Base-by-base conservation (phyloP, 1,140 invertebrate genomes). In the Ceratina japonica region DNA sequence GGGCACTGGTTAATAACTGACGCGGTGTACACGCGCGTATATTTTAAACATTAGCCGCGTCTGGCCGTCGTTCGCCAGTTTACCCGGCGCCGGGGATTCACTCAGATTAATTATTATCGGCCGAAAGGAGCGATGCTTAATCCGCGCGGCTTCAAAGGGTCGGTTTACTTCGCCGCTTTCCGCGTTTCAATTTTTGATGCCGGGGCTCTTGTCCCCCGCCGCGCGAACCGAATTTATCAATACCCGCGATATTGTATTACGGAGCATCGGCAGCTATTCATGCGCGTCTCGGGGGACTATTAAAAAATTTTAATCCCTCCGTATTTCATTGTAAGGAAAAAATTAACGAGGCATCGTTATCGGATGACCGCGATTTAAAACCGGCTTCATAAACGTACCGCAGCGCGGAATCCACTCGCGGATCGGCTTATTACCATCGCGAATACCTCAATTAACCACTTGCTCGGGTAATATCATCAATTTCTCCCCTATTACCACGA, bases 1-100 rank as follows among this genome's bases (percentile, higher is more conserved):
- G 37, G 20, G 59, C 31, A 59, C 70, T n/a, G n/a, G 31, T 74
- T 65, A 31, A 79, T 74, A 79, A 58, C 59, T 64, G 37, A 44
- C 37, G 37, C 44, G 20, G 20, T 27, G 16, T 12, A 4, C 15
- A 2, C 24, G n/a, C 37, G 2, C 31, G 27, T 64, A n/a, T 3
- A 49, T 22, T 71, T 77, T 71, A 71, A 71, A 71, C n/a, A 54
- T 62, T 77, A 71, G 18, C 18, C 18, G n/a, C 18, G n/a, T 22
- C 58, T 12, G 13, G 10, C 7, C 52, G 10, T 15, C 64, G 18
- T 15, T 62, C 24, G 20, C 1, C 58, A 15, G 58, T 10, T 10
- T 44, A 54, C 10, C 31, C 52, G 15, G 27, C 20, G 27, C 12
- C 18, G 1, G n/a, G n/a, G n/a, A 18, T 27, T 44, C n/a, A 7